These are phyloP conservation scores for Apamea crenata DNA, from an alignment of 2,888 invertebrate genomes.

Conservation along the genomic window DNA sequence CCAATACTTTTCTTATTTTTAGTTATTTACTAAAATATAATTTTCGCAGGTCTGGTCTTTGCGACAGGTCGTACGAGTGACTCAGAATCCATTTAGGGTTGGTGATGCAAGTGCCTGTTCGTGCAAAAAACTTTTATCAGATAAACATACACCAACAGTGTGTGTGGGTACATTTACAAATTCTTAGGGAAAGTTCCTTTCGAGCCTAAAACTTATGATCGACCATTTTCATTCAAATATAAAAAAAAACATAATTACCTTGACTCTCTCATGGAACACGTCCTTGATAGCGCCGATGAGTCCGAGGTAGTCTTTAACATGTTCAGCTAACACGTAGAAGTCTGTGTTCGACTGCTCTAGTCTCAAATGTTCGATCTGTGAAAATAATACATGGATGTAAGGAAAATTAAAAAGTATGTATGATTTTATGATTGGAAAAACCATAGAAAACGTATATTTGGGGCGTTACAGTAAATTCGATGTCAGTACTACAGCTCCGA, in stretches of 20 bases:
- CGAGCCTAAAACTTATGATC: background rate
- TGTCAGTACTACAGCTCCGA: no score
- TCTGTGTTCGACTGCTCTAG: conserved; percentile 98
- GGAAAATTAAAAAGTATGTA: no score
- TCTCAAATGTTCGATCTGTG: conserved; percentile 95
- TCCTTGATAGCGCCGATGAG: conserved; percentile 97
- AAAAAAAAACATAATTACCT: conserved; percentile 80
- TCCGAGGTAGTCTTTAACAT: conserved; percentile 98
- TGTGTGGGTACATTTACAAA: background rate
- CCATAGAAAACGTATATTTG: no score
- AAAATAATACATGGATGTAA: conserved; percentile 1
- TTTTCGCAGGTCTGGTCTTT: background rate
- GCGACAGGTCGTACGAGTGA: background rate
- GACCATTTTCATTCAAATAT: background rate
- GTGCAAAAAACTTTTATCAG: background rate
- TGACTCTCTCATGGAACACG: conserved; percentile 93
- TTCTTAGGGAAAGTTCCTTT: background rate
- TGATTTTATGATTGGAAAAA: no score
- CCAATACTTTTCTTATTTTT: background rate
- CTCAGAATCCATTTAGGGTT: background rate
- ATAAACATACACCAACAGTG: background rate
- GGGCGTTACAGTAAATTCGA: no score
- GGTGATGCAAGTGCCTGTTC: background rate
- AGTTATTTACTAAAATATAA: no score
- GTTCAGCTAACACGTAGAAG: conserved; percentile 97